Evolutionary conservation across 2,888 invertebrate genomes (phyloP).

Genomic region (Schrankia costaestrigalis): DNA sequence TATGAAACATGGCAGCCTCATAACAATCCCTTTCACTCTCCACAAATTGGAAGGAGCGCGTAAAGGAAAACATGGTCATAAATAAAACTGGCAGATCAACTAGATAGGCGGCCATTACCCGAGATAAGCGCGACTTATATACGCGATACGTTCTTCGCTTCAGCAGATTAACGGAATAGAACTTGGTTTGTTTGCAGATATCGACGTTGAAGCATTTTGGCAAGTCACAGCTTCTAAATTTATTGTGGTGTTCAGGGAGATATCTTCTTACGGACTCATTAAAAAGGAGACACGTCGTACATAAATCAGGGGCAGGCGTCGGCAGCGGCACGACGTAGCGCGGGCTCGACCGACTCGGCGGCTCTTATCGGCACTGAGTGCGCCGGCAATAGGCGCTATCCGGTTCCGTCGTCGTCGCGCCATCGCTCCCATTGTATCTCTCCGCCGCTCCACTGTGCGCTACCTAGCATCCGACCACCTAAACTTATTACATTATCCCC

Average conservation of each 20-base stretch:
- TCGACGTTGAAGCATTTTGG: constrained; percentile 73
- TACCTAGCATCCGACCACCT: constrained; percentile 49
- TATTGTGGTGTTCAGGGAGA: constrained; percentile 73
- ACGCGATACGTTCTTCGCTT: constrained; percentile 68
- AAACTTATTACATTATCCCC: constrained; percentile 66
- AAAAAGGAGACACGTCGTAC: constrained; percentile 80
- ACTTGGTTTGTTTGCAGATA: constrained; percentile 76
- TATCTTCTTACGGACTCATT: constrained; percentile 80
- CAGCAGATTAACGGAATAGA: constrained; percentile 73
- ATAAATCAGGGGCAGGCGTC: constrained; percentile 73
- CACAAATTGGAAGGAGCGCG: constrained; percentile 79
- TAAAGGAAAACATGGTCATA: constrained; percentile 80
- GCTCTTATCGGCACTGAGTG: constrained; percentile 65
- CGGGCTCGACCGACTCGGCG: constrained; percentile 47
- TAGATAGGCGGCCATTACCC: constrained; percentile 78
- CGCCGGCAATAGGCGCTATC: constrained; percentile 79
- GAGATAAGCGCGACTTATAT: constrained; percentile 77
- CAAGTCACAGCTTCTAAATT: constrained; percentile 71
- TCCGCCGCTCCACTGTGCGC: constrained; percentile 28
- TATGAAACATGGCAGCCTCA: constrained; percentile 78
- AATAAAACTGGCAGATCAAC: constrained; percentile 79
- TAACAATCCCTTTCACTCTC: constrained; percentile 80
- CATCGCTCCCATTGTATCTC: constrained; percentile 60
- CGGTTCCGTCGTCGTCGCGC: constrained; percentile 72
- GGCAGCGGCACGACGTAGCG: constrained; percentile 37